Evolutionary conservation across 2,113 vertebrate genomes (phyloP).

Genomic region (Salvelinus namaycush): DNA sequence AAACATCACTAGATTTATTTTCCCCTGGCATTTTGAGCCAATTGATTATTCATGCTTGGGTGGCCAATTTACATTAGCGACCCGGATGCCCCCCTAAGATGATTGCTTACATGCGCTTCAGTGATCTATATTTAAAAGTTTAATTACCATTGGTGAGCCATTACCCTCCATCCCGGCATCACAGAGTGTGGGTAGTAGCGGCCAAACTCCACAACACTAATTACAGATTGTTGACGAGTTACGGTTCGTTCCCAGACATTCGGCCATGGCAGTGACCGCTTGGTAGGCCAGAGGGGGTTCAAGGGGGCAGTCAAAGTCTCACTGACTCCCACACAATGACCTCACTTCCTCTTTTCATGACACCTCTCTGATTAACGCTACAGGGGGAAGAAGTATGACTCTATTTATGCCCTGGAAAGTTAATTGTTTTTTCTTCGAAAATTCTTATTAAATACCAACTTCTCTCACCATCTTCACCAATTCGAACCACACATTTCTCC

Average conservation of each 20-base stretch:
- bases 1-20: conserved; percentile 13
- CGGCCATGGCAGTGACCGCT: conserved; percentile 5
- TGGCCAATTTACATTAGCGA: conserved; percentile 36
- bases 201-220: conserved; percentile 30
- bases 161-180: conserved; percentile 41
- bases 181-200: conserved; percentile 11
- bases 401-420: conserved; percentile 2
- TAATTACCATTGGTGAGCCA: conserved; percentile 53
- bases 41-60: conserved; percentile 49
- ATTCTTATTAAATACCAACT: conserved; percentile 1
- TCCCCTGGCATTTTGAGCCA: conserved; percentile 22
- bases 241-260: conserved; percentile 12
- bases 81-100: conserved; percentile 25
- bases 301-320: background rate
- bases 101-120: conserved; percentile 52
- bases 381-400: background rate
- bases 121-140: conserved; percentile 52
- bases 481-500: background rate
- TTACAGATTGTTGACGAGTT: conserved; percentile 33
- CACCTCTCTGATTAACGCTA: background rate
- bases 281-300: conserved; percentile 4
- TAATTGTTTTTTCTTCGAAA: conserved; percentile 21
- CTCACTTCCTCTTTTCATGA: background rate
- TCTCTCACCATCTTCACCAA: background rate
- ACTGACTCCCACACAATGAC: background rate